Conservation (phyloP, 2,888 invertebrate genomes). For the Lochmaea capreae region DNA sequence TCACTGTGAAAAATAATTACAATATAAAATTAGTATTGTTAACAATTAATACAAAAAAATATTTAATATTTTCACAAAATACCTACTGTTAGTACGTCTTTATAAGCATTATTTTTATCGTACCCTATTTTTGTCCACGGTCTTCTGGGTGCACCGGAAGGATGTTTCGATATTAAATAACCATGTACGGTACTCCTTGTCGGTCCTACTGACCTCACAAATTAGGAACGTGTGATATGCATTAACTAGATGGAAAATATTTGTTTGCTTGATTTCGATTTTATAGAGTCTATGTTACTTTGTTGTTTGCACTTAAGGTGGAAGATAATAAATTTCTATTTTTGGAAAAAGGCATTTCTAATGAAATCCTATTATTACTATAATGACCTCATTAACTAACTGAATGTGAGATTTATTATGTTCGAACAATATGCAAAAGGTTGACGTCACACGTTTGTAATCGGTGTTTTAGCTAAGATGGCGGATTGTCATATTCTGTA, state of each 20-base stretch:
- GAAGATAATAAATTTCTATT: background rate
- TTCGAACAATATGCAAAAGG: too few species aligned
- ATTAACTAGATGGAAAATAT: conserved; percentile 11
- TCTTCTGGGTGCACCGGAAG: conserved; percentile 38
- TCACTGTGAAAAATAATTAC: too few species aligned
- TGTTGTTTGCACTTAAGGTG: background rate
- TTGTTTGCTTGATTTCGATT: background rate
- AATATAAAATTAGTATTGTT: too few species aligned
- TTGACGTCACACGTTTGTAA: too few species aligned
- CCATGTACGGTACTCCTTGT: conserved; percentile 23
- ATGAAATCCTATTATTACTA: background rate
- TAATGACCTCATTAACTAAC: too few species aligned
- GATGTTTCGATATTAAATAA: conserved; percentile 33
- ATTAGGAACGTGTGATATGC: conserved; percentile 15
- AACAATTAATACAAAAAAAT: too few species aligned
- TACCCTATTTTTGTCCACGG: conserved; percentile 33
- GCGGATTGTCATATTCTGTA: too few species aligned
- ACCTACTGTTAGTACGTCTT: background rate
- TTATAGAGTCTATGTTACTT: background rate
- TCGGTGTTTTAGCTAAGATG: too few species aligned
- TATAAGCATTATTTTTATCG: background rate
- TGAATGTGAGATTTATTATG: too few species aligned
- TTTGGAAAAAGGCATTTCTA: background rate
- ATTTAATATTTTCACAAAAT: background rate
- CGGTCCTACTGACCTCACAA: conserved; percentile 31